Base-by-base conservation (phyloP, 30 jellyfish, hydroid and myxozoan genomes). In the Chironex yamaguchii region DNA sequence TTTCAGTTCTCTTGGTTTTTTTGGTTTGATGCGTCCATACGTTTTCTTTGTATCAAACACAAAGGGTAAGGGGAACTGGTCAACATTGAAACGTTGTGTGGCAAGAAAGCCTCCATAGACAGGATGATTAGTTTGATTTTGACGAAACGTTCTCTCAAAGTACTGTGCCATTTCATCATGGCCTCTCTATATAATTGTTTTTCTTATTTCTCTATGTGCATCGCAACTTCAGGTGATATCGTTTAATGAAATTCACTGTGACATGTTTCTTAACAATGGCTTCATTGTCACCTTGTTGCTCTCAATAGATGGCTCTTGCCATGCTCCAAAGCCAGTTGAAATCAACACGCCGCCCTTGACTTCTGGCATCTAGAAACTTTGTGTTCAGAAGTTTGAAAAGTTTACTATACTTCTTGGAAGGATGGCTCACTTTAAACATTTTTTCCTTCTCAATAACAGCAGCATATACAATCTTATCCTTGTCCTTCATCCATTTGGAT, bases 161-260 rank as follows among this genome's bases (percentile, higher is more conserved):
- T 12, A 24, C 76, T 11, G 6, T 67, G 75, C 13, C 81, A 6
- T 67, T 29, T 12, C 32, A 6, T 9, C 81, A 11, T 24, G 6
- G 32, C 13, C 13, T 6, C 32, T 67, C 81, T 67, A n/a, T n/a
- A n/a, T 67, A 24, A 24, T 29, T 67, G 12, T 6, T 71, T 29
- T 29, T 67, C 13, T 24, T 21, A 67, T 29, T 58, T 58, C 74
- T 58, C 24, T 67, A 75, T 6, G 13, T 20, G 6, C 75, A 20
- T 4, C 74, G 72, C 73, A 67, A 31, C 74, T 67, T 67, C 12
- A 67, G 24, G 24, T 29, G 17, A 26, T 31, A 6, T 12, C 81
- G 72, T 67, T 29, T 67, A 11, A 67, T 67, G 24, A 67, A 67
- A n/a, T 67, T 67, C 6, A 67, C 81, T 12, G 32, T 67, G 74